Evolutionary conservation across 2,888 invertebrate genomes (phyloP).

Genomic region (Polietes domitor): DNA sequence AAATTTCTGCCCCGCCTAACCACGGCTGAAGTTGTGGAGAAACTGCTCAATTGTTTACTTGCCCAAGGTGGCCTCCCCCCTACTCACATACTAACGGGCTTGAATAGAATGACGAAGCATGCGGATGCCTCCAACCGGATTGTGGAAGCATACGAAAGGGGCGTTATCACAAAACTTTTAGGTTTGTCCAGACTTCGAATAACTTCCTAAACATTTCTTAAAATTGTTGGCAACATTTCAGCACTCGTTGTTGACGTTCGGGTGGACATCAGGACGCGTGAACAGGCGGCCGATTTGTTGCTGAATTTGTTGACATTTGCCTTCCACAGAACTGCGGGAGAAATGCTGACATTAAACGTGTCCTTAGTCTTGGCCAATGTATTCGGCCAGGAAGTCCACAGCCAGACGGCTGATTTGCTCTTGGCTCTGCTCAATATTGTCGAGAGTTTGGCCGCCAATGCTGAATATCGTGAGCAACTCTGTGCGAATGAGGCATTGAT

Average conservation of each 20-base stretch:
- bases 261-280: slow-evolving; percentile 71
- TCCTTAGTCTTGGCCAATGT: slow-evolving; percentile 62
- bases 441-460: slow-evolving; percentile 73
- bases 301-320: slow-evolving; percentile 69
- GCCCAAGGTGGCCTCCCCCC: slow-evolving; percentile 43
- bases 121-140: slow-evolving; percentile 70
- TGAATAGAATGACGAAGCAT: slow-evolving; percentile 73
- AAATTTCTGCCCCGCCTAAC: slow-evolving; percentile 71
- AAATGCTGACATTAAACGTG: slow-evolving; percentile 66
- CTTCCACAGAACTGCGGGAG: slow-evolving; percentile 69
- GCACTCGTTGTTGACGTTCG: slow-evolving; percentile 64
- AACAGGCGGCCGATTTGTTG: slow-evolving; percentile 72
- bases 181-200: slow-evolving; percentile 39
- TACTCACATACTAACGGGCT: slow-evolving; percentile 70
- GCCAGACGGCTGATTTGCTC: slow-evolving; percentile 73
- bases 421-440: slow-evolving; percentile 72
- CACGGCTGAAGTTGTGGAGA: slow-evolving; percentile 68
- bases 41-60: slow-evolving; percentile 72
- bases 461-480: slow-evolving; percentile 70
- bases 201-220: neutral
- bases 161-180: slow-evolving; percentile 67
- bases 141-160: slow-evolving; percentile 67
- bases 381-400: slow-evolving; percentile 69
- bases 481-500: slow-evolving; percentile 64
- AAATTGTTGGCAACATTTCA: slow-evolving; percentile 31